phyloP scores from a whole-genome alignment of 2,113 vertebrate genomes.

The Casuarius casuarius region DNA sequence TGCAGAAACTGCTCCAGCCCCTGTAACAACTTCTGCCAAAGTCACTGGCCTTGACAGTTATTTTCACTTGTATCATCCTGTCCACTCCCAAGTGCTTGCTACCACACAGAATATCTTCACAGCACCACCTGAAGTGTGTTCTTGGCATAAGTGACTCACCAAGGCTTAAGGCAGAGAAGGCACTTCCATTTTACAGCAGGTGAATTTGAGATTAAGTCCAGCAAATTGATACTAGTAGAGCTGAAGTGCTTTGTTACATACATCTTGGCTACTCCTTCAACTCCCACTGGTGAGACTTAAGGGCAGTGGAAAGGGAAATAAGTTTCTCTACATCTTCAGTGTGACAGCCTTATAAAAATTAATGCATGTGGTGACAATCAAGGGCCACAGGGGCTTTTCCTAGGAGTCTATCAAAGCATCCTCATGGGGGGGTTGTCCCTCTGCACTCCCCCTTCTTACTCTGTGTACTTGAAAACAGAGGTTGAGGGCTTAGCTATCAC shows the following conservation, averaged over 20 bases:
- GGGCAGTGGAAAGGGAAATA: not conserved
- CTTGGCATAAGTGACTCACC: not conserved
- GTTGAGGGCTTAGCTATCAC: not conserved
- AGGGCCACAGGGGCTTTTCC: not conserved
- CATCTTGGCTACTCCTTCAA: not conserved
- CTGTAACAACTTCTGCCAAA: not conserved
- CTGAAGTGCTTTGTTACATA: not conserved
- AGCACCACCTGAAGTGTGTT: not conserved
- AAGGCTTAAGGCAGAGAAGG: not conserved
- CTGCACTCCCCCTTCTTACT: not conserved
- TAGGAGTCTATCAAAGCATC: not conserved
- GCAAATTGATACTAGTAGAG: not conserved
- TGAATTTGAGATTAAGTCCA: not conserved
- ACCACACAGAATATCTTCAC: not conserved
- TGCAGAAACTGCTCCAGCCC: not conserved
- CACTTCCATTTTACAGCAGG: not conserved
- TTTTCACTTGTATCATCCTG: not conserved
- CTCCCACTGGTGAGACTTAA: not conserved
- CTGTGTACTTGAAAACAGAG: not conserved
- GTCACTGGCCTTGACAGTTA: not conserved
- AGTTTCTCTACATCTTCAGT: not conserved
- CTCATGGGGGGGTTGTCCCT: not conserved
- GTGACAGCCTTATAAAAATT: not conserved
- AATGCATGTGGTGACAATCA: accelerated
- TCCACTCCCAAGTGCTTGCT: accelerated